Evolutionary conservation across 2,888 invertebrate genomes (phyloP), one percentile per base, ranked within the genome.

Genomic region (Morpho achilles): DNA sequence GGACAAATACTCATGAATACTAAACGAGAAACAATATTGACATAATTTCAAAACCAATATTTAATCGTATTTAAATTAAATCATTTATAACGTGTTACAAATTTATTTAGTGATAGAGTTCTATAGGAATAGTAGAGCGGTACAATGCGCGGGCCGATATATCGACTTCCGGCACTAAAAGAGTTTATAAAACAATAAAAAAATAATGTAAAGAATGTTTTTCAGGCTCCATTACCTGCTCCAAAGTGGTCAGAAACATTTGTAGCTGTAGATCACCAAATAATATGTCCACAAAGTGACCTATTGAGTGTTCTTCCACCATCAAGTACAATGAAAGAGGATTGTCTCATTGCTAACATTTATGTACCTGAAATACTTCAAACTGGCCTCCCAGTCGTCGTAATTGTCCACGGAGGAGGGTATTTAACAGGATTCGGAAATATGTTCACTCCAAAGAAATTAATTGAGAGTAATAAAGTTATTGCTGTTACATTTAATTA

Each of bases 351-450:
- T n/a, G 69, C 67, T 5, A 74, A 72, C 51, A 57, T 74, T 3
- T 70, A 62, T 54, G 68, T 69, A 0, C 75, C 74, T 7, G 57
- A 71, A 7, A 70, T 63, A 7, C 57, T 64, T 22, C 55, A 67
- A 41, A 66, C 52, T 0, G 60, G 65, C 10, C 53, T 70, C 7
- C 80, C 88, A 3, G 89, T 89, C 0, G 65, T 88, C 44, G 80
- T 89, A 7, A 71, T 75, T 51, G 69, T 89, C 1, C 90, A 90
- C 50, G 89, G 87, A 9, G 90, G 90, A 3, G 84, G 75, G 6
- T 87, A 77, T 57, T 73, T 81, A 66, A 52, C 69, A 1, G 87
- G 87, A 7, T 70, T 60, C 41, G 80, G 84, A 3, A 69, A 77
- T 56, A 58, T 54, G 22, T 6, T 69, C 0, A 65, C 69, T 49